These are phyloP conservation scores for Rotaria magnacalcarata DNA, from an alignment of 2,888 invertebrate genomes.

Conservation along the genomic window DNA sequence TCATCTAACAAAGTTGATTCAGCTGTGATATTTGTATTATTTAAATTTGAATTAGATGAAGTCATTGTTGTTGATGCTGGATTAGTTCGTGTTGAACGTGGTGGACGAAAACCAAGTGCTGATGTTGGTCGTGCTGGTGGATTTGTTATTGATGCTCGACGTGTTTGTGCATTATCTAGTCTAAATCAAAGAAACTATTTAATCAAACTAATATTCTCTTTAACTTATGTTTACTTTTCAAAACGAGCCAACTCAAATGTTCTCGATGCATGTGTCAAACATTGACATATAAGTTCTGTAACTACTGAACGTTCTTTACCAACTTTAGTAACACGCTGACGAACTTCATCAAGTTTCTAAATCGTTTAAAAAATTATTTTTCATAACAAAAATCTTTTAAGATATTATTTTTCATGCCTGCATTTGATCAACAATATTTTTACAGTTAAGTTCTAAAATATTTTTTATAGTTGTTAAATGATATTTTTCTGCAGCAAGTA, in stretches of 20 bases:
- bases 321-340: constrained; percentile 53
- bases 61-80: neutral
- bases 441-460: constrained; percentile 50
- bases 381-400: too few species aligned
- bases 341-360: constrained; percentile 53
- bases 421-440: constrained; percentile 32
- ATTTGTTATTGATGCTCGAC: neutral
- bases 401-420: neutral
- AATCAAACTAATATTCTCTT: neutral
- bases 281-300: constrained; percentile 56
- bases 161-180: neutral
- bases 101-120: neutral
- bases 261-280: constrained; percentile 49
- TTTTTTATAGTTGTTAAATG: constrained; percentile 56
- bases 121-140: neutral
- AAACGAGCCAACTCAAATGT: constrained; percentile 37
- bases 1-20: constrained; percentile 6
- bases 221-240: constrained; percentile 35
- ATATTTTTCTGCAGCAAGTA: constrained; percentile 55
- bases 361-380: too few species aligned
- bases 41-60: neutral
- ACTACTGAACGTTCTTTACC: constrained; percentile 56
- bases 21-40: neutral
- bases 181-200: neutral
- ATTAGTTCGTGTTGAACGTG: neutral